Evolutionary conservation across 2,113 vertebrate genomes (phyloP).

Genomic region (Paedocypris sp.): DNA sequence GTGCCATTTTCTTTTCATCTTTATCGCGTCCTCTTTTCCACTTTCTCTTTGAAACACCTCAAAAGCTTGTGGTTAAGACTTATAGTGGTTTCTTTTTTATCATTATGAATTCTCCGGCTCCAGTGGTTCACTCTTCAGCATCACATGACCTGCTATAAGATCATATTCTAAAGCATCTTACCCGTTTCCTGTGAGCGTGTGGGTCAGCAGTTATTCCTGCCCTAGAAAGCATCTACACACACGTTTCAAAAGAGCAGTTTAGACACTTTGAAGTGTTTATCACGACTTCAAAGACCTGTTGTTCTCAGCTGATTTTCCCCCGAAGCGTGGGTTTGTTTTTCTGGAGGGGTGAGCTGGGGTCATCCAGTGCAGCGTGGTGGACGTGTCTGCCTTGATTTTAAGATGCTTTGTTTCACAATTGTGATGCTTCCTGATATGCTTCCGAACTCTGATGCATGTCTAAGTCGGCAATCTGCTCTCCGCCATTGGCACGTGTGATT

Average conservation of each 20-base stretch:
- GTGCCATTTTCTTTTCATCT: too few species aligned
- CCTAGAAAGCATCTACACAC: conserved; percentile 15
- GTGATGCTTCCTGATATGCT: not conserved
- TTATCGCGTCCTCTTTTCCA: too few species aligned
- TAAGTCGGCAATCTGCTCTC: too few species aligned
- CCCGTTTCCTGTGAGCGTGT: not conserved
- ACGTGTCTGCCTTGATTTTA: not conserved
- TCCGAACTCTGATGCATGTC: not conserved
- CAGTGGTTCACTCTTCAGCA: not conserved
- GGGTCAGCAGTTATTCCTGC: not conserved
- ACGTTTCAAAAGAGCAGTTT: not conserved
- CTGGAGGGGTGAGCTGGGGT: not conserved
- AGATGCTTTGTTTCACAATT: not conserved
- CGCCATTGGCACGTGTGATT: too few species aligned
- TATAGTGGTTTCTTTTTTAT: too few species aligned
- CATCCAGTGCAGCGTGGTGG: not conserved
- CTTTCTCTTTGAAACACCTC: too few species aligned
- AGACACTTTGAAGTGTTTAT: conserved; percentile 18
- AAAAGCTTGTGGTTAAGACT: too few species aligned
- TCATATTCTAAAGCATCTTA: not conserved
- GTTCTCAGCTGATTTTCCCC: not conserved
- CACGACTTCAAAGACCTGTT: conserved; percentile 8
- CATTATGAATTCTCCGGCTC: too few species aligned
- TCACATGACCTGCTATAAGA: not conserved
- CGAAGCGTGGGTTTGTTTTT: conserved; percentile 12